Evolutionary conservation across 2,797 vertebrate genomes (phyloP), one percentile per base, ranked within the genome.

Genomic region (Heliangelus exortis): DNA sequence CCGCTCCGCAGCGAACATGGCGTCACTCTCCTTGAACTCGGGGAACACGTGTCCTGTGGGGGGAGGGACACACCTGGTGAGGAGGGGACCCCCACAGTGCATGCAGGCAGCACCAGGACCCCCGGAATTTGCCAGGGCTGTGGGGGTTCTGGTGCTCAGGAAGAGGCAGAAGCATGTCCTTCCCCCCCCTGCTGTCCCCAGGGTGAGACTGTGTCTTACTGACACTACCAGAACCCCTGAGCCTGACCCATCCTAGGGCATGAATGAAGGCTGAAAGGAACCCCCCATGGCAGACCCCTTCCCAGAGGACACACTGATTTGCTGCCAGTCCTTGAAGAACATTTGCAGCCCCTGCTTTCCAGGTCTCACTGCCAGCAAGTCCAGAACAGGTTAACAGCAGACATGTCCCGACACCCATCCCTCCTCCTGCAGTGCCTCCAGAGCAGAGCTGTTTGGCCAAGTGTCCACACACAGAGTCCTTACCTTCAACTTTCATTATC

Each of bases 401-500:
- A 28, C 57, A 83, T 19, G 29, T 36, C 54, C 51, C 54, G 34
- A 48, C 21, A 62, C 33, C 34, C 26, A 6, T 2, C 55, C 20
- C 36, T 57, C 36, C 47, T 53, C 28, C 67, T 17, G 29, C 20
- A 50, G 26, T 10, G 53, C 67, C 57, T 47, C 67, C 57, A 36
- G 15, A 73, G 36, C 68, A 57, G 61, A 71, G 59, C 43, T 59
- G 21, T 48, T n/a, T 15, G 22, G 51, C 8, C 54, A 62, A 0
- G 2, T n/a, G 65, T 36, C 10, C 31, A 33, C 67, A 50, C 18
- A 3, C 67, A 31, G 12, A 12, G 15, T 79, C n/a, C 79, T 98
- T 96, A 99, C 99, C 99, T 98, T 99, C 99, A 68, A 99, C 99
- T 97, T 99, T 99, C 99, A 99, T 99, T 90, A 99, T 99, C 97